Evolutionary conservation across 2,113 vertebrate genomes (phyloP).

Genomic region (Mohoua ochrocephala): DNA sequence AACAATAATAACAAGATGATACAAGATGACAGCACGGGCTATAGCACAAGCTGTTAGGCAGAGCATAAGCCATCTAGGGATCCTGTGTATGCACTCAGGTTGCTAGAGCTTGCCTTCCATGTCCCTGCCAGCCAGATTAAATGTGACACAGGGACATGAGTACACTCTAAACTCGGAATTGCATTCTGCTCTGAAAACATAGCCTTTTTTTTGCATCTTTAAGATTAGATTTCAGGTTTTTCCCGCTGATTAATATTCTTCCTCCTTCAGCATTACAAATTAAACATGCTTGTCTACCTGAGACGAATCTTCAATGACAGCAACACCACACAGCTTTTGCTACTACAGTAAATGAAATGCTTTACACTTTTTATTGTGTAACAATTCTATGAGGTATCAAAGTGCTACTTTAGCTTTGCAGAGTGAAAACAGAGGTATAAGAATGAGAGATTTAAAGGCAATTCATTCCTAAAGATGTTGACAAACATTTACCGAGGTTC

Average conservation of each 20-base stretch:
- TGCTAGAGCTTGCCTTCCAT: not conserved
- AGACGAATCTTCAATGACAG: not conserved
- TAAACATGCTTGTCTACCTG: not conserved
- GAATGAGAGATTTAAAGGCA: not conserved
- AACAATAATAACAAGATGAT: not conserved
- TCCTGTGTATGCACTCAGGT: not conserved
- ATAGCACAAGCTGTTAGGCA: not conserved
- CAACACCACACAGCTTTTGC: not conserved
- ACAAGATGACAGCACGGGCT: not conserved
- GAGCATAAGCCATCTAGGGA: not conserved
- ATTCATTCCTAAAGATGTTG: not conserved
- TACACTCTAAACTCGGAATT: not conserved
- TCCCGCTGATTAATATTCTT: not conserved
- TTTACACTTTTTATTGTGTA: not conserved
- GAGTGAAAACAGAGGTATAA: not conserved
- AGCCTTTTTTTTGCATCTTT: not conserved
- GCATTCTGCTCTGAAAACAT: not conserved
- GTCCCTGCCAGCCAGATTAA: not conserved
- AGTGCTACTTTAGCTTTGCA: not conserved
- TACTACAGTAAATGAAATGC: not conserved
- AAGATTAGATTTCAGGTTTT: not conserved
- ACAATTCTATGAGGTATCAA: not conserved
- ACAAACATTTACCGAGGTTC: not conserved
- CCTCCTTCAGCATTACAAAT: not conserved
- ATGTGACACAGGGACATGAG: not conserved